These are phyloP conservation scores for Siphamia tubifer DNA, from an alignment of 2,113 vertebrate genomes.

Conservation along the genomic window DNA sequence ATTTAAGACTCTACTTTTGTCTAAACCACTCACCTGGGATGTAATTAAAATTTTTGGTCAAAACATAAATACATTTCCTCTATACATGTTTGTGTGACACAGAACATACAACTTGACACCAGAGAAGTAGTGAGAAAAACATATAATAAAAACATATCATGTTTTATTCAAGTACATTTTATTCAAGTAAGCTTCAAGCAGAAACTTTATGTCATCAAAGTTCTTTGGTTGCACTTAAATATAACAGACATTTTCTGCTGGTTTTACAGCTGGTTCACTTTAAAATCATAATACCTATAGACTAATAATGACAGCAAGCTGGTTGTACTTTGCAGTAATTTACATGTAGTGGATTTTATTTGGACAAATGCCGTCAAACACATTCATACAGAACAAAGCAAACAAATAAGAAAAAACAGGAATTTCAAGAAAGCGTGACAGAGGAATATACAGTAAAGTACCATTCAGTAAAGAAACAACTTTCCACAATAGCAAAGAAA, in stretches of 20 bases:
- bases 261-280: slow-evolving; percentile 18
- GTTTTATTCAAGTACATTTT: slow-evolving; percentile 66
- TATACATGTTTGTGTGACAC: too few species aligned
- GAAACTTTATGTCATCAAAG: slow-evolving; percentile 50
- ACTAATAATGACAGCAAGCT: not conserved
- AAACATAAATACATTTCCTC: too few species aligned
- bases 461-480: not conserved
- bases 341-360: not conserved
- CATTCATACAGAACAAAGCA: slow-evolving; percentile 19
- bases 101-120: too few species aligned
- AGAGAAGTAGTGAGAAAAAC: too few species aligned
- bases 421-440: not conserved
- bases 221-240: slow-evolving; percentile 60
- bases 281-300: slow-evolving; percentile 11
- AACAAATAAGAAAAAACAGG: not conserved
- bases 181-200: slow-evolving; percentile 69
- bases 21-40: too few species aligned
- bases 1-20: too few species aligned
- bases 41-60: too few species aligned
- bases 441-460: slow-evolving; percentile 12
- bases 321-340: not conserved
- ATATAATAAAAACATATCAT: not conserved
- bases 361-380: slow-evolving; percentile 9
- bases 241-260: slow-evolving; percentile 45
- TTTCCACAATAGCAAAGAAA: slow-evolving; percentile 14